phyloP scores from a whole-genome alignment of 2,113 vertebrate species.

The Madoqua kirkii region DNA sequence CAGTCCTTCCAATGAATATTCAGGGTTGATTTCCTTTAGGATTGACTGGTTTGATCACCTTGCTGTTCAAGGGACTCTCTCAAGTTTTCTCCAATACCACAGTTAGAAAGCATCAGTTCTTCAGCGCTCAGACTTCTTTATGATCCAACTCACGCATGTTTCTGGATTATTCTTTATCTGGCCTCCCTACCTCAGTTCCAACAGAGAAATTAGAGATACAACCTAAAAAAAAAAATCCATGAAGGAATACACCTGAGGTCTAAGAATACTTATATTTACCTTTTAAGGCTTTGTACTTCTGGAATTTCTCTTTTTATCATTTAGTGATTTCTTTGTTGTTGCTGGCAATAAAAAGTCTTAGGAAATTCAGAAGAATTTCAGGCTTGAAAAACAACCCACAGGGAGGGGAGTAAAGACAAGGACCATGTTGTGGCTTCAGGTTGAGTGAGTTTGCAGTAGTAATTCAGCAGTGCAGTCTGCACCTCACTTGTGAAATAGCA shows the following conservation, averaged over 20 bases:
- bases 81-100: neutral
- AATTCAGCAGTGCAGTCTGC: neutral
- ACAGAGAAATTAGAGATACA: neutral
- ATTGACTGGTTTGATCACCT: neutral
- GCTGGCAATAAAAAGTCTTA: conserved; percentile 6
- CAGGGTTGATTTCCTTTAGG: neutral
- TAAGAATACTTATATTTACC: neutral
- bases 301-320: neutral
- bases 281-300: conserved; percentile 12
- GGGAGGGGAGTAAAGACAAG: neutral
- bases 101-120: too few species aligned
- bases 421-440: neutral
- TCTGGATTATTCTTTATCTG: neutral
- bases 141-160: neutral
- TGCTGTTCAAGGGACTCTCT: neutral
- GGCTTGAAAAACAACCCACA: neutral
- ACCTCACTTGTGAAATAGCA: neutral
- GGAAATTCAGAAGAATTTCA: conserved; percentile 34
- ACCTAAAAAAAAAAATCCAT: neutral
- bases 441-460: neutral
- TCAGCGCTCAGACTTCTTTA: neutral
- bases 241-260: neutral
- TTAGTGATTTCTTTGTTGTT: conserved; percentile 32
- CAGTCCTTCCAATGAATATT: neutral
- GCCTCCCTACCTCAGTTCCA: neutral